These are phyloP conservation scores for Temnopleurus reevesii DNA, from an alignment of 53 echinoderm and acorn worm species.

Conservation along the genomic window DNA sequence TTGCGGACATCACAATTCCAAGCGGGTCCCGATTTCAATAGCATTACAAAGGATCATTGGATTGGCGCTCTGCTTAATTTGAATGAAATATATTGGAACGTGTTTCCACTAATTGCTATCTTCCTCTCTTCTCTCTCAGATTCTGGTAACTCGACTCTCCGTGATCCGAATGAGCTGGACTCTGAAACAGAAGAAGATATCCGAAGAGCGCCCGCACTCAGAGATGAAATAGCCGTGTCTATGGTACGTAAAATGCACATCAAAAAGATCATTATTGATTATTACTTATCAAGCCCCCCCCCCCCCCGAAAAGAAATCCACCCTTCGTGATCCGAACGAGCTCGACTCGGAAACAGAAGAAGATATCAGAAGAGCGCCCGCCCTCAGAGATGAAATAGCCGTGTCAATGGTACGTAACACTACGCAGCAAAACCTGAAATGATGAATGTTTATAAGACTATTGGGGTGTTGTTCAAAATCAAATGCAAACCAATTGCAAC, in stretches of 20 bases:
- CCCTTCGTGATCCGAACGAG: constrained; percentile 90
- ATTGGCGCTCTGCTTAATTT: background rate
- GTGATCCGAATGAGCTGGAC: constrained; percentile 94
- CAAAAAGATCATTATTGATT: no score
- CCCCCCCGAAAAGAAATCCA: no score
- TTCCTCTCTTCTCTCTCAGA: constrained; percentile 49
- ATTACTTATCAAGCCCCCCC: no score
- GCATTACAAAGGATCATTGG: no score
- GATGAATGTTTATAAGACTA: no score
- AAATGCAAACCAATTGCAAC: no score
- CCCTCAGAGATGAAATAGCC: constrained; percentile 66
- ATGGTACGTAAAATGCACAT: constrained; percentile 8
- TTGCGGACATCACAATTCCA: no score
- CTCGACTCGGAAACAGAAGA: constrained; percentile 91
- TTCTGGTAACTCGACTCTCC: constrained; percentile 93
- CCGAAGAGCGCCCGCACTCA: constrained; percentile 70
- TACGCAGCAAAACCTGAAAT: no score
- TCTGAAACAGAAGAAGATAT: constrained; percentile 86
- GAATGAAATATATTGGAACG: background rate
- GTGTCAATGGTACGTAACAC: constrained; percentile 34
- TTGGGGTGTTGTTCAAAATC: no score
- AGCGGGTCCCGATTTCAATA: no score
- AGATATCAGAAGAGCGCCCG: constrained; percentile 74
- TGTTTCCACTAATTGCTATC: background rate
- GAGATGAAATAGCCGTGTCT: constrained; percentile 62